Base-by-base conservation (phyloP, 2,797 vertebrate genomes). In the Acipenser ruthenus region DNA sequence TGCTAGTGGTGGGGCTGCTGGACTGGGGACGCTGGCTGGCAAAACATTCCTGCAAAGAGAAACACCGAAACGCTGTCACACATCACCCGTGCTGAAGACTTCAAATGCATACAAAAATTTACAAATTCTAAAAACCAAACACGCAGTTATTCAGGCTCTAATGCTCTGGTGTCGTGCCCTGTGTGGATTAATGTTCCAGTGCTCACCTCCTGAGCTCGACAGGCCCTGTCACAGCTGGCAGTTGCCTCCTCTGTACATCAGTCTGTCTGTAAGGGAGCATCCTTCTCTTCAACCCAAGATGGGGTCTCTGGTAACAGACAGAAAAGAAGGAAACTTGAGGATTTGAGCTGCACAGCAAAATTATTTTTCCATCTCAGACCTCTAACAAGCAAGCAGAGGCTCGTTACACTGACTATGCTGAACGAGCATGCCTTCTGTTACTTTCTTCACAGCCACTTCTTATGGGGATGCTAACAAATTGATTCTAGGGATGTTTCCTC, bases 141-240 rank as follows among this genome's bases (percentile, higher is more conserved):
- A 37, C 23, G 23, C 23, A 55, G 6, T 9, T 55, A n/a, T 55
- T 55, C 52, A 5, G n/a, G 9, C 52, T 55, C 52, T n/a, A 9
- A 10, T 55, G 52, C 52, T 10, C 52, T 10, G 9, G 9, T 55
- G 52, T 10, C 52, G 52, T 55, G 52, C 52, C n/a, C 52, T 55
- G 9, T 55, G 52, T 55, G n/a, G n/a, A 4, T 10, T 10, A 55
- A 55, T 3, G 37, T 49, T n/a, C 13, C 55, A 1, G 7, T 5
- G 2, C 87, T 93, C 84, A 95, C 94, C 92, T 90, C 55, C 80
- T 92, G 66, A 94, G 84, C 10, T 82, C 88, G 68, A 90, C 78
- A 3, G 93, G 87, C 72, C 91, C 90, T 81, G 83, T 81, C 2
- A 90, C 62, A 12, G 80, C 50, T 6, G 78, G 49, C 50, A 75